Base-by-base conservation (phyloP, 2,113 vertebrate species). In the Poeciliopsis retropinna region DNA sequence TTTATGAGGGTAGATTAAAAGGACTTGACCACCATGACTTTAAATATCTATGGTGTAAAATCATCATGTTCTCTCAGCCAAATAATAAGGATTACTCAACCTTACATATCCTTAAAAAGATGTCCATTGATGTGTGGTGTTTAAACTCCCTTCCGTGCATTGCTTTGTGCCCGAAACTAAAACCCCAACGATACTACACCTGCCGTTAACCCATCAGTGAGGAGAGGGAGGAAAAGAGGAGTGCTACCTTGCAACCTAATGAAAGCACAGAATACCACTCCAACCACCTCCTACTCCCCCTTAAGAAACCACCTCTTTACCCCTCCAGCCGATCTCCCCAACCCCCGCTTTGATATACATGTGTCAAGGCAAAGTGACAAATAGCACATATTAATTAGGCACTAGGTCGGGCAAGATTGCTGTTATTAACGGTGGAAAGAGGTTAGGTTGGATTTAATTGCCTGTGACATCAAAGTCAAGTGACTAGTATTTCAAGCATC, bases 401-500 rank as follows among this genome's bases (percentile, higher is more conserved):
- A 96, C 95, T 97, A 97, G 96, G 96, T 96, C 95, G 95, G 95
- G 97, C 95, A 94, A 97, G 97, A 98, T 98, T 97, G 97, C 97
- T 97, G 97, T 98, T 99, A 98, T 98, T 99, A 99, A 97, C 96
- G 92, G 95, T 95, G 95, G 91, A 95, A 96, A 96, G 96, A 96
- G 96, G 91, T 91, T 97, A 96, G 97, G 96, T 96, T 97, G 97
- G 96, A 98, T 98, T 98, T 99, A 99, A 98, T 98, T 99, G 97
- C 97, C 97, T 98, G 97, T 99, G 97, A 99, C 97, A 98, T 97
- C 97, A 98, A 97, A 99, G 97, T 98, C 97, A 99, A 99, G 96
- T 97, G 97, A 98, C 96, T 98, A 97, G 97, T 98, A 98, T 98
- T 99, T 98, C 97, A 98, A 99, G 97, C 97, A 97, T 98, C 97